phyloP scores from a whole-genome alignment of 2,113 vertebrate genomes.

The Tinamus guttatus region DNA sequence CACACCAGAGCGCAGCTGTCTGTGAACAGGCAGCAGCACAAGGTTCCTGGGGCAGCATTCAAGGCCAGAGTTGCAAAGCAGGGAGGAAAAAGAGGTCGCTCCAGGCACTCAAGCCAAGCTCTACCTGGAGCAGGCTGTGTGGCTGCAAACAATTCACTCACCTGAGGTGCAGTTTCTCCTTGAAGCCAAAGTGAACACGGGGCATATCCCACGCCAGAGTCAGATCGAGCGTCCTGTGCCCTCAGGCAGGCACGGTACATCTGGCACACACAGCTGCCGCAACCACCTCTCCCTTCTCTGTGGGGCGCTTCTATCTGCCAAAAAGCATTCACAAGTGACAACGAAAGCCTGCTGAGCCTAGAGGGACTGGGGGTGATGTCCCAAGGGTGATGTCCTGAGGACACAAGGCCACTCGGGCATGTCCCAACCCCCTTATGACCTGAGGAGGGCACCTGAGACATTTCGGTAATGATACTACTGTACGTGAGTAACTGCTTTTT shows the following conservation, averaged over 20 bases:
- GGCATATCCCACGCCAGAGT: slow-evolving; percentile 97
- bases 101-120: accelerated
- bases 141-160: slow-evolving; percentile 30
- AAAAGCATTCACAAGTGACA: not conserved
- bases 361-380: not conserved
- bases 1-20: not conserved
- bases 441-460: not conserved
- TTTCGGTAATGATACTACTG: not conserved
- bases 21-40: accelerated
- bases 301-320: slow-evolving; percentile 81
- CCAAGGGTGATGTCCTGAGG: accelerated
- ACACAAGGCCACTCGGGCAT: accelerated
- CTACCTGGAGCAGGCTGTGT: not conserved
- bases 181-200: slow-evolving; percentile 88
- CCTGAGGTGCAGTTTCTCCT: slow-evolving; percentile 86
- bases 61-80: not conserved
- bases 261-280: slow-evolving; percentile 88
- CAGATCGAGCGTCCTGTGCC: slow-evolving; percentile 83
- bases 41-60: accelerated
- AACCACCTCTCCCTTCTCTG: slow-evolving; percentile 82
- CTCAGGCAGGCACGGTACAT: slow-evolving; percentile 77
- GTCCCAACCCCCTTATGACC: not conserved
- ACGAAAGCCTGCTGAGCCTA: not conserved
- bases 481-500: not conserved
- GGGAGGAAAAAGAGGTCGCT: not conserved